These are phyloP conservation scores for Penaeus vannamei DNA, from an alignment of 1,140 invertebrate species.

Conservation along the genomic window DNA sequence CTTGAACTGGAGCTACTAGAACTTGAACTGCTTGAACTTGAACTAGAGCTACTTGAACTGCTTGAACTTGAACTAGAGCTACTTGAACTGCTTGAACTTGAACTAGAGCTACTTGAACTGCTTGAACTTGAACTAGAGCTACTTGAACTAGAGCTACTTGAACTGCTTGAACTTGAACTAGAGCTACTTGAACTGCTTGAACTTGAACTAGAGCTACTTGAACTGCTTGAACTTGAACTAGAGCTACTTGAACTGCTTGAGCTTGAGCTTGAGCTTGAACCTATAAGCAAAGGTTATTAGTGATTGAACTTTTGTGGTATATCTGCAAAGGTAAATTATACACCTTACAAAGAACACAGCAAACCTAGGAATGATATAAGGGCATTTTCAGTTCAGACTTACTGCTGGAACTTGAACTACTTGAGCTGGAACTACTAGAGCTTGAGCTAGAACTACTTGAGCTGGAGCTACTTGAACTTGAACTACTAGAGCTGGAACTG, in stretches of 20 bases:
- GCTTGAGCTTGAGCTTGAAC: neutral
- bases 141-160: neutral
- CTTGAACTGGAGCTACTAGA: no score
- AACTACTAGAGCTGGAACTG: neutral
- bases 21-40: neutral
- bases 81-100: no score
- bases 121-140: neutral
- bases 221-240: neutral
- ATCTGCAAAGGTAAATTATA: no score
- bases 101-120: no score
- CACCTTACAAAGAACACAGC: no score
- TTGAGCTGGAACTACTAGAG: neutral
- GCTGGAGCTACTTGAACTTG: no score
- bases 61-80: neutral
- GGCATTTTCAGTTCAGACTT: no score
- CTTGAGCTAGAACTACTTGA: no score
- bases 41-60: neutral
- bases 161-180: slow-evolving; percentile 7
- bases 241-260: slow-evolving; percentile 13
- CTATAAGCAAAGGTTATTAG: no score
- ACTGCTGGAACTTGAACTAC: neutral
- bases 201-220: no score
- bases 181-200: neutral
- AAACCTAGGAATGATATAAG: no score
- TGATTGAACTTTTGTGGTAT: no score